Evolutionary conservation across 1,140 invertebrate genomes (phyloP).

Genomic region (Spodoptera frugiperda): DNA sequence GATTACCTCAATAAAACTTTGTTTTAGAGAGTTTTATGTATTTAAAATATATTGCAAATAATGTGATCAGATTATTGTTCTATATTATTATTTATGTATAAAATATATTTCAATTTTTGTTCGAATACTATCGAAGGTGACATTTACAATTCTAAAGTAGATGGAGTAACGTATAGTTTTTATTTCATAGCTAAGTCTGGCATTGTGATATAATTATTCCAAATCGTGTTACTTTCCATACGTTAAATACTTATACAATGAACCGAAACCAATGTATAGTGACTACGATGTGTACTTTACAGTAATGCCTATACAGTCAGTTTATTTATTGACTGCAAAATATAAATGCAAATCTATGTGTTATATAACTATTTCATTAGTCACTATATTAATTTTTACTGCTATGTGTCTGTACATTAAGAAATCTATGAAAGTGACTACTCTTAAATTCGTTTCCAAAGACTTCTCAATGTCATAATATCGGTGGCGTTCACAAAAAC

Average conservation of each 20-base stretch:
- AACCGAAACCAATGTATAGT: slow-evolving; percentile 52
- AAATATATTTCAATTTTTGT: slow-evolving; percentile 31
- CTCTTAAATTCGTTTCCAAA: slow-evolving; percentile 50
- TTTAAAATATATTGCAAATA: slow-evolving; percentile 33
- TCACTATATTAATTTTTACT: slow-evolving; percentile 39
- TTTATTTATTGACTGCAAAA: slow-evolving; percentile 35
- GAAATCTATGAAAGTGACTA: slow-evolving; percentile 60
- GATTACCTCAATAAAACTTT: slow-evolving; percentile 32
- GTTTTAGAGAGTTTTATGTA: slow-evolving; percentile 26
- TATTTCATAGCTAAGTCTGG: slow-evolving; percentile 53
- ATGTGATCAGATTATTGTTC: slow-evolving; percentile 8
- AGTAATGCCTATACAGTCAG: slow-evolving; percentile 47
- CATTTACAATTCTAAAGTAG: slow-evolving; percentile 34
- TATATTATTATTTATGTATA: slow-evolving; percentile 25
- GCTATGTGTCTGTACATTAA: slow-evolving; percentile 56
- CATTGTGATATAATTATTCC: slow-evolving; percentile 50
- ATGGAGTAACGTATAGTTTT: slow-evolving; percentile 43
- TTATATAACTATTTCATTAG: slow-evolving; percentile 42
- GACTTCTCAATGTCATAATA: slow-evolving; percentile 51
- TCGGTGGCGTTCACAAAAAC: slow-evolving; percentile 67
- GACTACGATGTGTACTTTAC: slow-evolving; percentile 43
- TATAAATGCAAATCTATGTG: slow-evolving; percentile 53
- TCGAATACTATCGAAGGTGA: slow-evolving; percentile 38
- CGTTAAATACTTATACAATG: slow-evolving; percentile 44
- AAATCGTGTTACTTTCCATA: slow-evolving; percentile 45